These are phyloP conservation scores for Sebastes nivosus DNA, from an alignment of 2,797 vertebrate species.

Conservation along the genomic window DNA sequence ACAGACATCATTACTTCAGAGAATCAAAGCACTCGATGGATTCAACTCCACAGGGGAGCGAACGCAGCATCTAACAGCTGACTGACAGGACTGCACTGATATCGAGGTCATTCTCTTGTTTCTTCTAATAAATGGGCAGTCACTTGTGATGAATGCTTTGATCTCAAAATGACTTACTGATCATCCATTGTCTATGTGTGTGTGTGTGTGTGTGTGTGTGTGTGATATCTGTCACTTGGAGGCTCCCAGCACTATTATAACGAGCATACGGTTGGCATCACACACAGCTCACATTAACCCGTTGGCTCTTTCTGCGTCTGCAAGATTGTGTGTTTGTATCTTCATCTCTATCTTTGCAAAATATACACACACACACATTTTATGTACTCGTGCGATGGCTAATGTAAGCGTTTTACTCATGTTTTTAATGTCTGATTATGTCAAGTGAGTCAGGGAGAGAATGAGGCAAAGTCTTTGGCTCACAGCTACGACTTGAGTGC, in stretches of 20 bases:
- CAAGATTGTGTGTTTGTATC: slow-evolving; percentile 38
- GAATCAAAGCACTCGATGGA: not conserved
- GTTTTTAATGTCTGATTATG: slow-evolving; percentile 74
- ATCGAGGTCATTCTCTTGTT: slow-evolving; percentile 48
- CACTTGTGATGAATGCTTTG: slow-evolving; percentile 62
- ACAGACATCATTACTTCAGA: not conserved
- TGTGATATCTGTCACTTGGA: slow-evolving; percentile 75
- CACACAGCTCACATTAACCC: slow-evolving; percentile 75
- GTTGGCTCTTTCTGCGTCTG: slow-evolving; percentile 59
- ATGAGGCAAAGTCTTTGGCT: slow-evolving; percentile 65
- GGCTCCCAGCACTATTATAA: slow-evolving; percentile 80
- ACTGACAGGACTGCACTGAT: slow-evolving; percentile 14
- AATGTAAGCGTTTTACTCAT: slow-evolving; percentile 71
- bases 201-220: slow-evolving; percentile 41
- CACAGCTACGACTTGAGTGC: slow-evolving; percentile 59
- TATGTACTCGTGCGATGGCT: slow-evolving; percentile 16
- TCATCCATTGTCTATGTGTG: slow-evolving; percentile 56
- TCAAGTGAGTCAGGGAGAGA: slow-evolving; percentile 68
- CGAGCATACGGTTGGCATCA: slow-evolving; percentile 78
- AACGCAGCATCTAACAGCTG: slow-evolving; percentile 5
- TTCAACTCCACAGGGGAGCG: not conserved
- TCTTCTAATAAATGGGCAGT: slow-evolving; percentile 55
- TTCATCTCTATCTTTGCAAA: slow-evolving; percentile 23
- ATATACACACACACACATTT: slow-evolving; percentile 18
- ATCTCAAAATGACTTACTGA: slow-evolving; percentile 64